phyloP scores from a whole-genome alignment of 2,888 invertebrate genomes.

The Plebejus argus region DNA sequence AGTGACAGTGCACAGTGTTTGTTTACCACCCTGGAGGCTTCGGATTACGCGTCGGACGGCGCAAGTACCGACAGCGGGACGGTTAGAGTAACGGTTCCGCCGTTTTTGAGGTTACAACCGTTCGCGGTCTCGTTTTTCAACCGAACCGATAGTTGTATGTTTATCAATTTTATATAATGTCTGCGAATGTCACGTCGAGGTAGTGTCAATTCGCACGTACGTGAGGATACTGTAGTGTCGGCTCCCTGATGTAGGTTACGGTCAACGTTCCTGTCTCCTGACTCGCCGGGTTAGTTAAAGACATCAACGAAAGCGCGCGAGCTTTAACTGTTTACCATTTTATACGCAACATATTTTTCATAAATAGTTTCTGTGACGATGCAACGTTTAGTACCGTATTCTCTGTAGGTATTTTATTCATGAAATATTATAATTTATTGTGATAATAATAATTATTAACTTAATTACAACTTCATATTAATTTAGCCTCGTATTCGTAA shows the following conservation, averaged over 20 bases:
- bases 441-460: not conserved
- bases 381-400: not conserved
- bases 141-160: slow-evolving; percentile 55
- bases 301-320: slow-evolving; percentile 51
- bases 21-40: slow-evolving; percentile 51
- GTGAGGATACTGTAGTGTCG: slow-evolving; percentile 17
- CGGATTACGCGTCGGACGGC: slow-evolving; percentile 33
- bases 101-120: slow-evolving; percentile 55
- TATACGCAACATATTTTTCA: not conserved
- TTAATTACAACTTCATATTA: not conserved
- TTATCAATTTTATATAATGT: slow-evolving; percentile 57
- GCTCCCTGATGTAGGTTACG: slow-evolving; percentile 45
- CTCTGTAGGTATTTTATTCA: not conserved
- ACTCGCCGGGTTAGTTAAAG: slow-evolving; percentile 52
- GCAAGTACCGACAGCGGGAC: slow-evolving; percentile 44
- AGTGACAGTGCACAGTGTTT: slow-evolving; percentile 59
- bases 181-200: slow-evolving; percentile 29
- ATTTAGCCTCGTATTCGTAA: not conserved
- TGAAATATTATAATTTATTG: not conserved
- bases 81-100: slow-evolving; percentile 59
- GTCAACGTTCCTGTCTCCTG: slow-evolving; percentile 47
- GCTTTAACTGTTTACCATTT: slow-evolving; percentile 25
- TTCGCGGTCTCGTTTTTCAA: slow-evolving; percentile 54
- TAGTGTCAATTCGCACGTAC: not conserved
- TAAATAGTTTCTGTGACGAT: not conserved